phyloP scores from a whole-genome alignment of 2,113 vertebrate species.

The Gobiocypris rarus region DNA sequence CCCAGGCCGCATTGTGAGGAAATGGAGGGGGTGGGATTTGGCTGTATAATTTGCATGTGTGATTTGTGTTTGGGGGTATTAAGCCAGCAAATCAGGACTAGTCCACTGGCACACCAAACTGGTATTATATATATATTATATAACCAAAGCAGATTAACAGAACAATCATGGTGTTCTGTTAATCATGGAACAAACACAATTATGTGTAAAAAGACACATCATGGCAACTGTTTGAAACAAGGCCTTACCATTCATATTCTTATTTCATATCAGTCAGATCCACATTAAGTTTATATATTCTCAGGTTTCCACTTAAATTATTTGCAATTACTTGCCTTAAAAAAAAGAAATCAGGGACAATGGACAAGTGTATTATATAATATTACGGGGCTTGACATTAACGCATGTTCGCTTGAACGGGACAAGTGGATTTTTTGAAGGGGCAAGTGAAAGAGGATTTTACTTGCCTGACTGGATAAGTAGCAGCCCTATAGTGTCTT shows the following conservation, averaged over 20 bases:
- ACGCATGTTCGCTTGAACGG: no score
- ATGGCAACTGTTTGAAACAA: slow-evolving; percentile 2
- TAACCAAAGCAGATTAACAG: slow-evolving; percentile 14
- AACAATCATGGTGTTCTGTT: no score
- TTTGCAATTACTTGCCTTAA: no score
- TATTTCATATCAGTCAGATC: not conserved
- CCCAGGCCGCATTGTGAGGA: slow-evolving; percentile 2
- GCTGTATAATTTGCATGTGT: not conserved
- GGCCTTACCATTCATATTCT: not conserved
- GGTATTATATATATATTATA: not conserved
- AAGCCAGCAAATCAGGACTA: slow-evolving; percentile 5
- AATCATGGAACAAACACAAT: no score
- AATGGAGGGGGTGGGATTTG: slow-evolving; percentile 12
- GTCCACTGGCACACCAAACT: not conserved
- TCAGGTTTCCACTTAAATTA: not conserved
- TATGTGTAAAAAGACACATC: not conserved
- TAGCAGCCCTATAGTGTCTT: no score
- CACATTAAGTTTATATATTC: not conserved
- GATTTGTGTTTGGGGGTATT: slow-evolving; percentile 30
- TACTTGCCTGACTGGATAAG: no score
- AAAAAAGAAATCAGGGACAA: no score
- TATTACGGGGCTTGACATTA: no score
- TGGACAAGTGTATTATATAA: no score
- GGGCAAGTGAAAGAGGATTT: no score
- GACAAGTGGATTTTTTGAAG: no score